phyloP scores from a whole-genome alignment of 2,113 vertebrate genomes.

The Eulemur macaco region DNA sequence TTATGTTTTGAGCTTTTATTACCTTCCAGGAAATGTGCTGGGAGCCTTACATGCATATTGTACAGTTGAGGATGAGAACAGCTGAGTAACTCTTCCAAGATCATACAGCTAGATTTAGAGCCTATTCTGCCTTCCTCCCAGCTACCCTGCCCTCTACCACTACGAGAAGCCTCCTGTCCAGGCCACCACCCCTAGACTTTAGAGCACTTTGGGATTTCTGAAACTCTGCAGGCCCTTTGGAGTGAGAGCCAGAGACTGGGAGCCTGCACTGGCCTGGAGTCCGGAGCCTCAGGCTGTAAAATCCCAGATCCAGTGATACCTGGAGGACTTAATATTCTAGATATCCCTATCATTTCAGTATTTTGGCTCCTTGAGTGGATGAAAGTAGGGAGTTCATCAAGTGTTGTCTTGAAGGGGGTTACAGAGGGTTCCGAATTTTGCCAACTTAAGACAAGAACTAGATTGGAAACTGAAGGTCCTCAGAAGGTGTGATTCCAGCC shows the following conservation, averaged over 20 bases:
- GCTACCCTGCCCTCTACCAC: not conserved
- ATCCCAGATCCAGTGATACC: not conserved
- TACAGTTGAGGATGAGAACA: not conserved
- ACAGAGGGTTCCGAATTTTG: not conserved
- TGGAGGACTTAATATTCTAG: not conserved
- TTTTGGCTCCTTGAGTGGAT: not conserved
- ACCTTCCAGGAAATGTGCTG: not conserved
- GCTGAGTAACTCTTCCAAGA: not conserved
- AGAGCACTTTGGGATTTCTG: not conserved
- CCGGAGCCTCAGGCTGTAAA: fast-evolving
- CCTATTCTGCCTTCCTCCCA: not conserved
- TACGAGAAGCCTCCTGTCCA: not conserved
- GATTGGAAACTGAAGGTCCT: not conserved
- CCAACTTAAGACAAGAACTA: not conserved
- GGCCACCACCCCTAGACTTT: not conserved
- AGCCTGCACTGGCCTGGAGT: not conserved
- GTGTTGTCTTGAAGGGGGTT: not conserved
- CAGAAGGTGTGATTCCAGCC: not conserved
- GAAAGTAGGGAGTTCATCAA: not conserved
- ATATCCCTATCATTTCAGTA: not conserved
- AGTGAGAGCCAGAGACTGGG: not conserved
- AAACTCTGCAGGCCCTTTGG: not conserved
- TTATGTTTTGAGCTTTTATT: not conserved
- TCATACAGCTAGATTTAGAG: not conserved
- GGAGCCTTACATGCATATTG: not conserved